These are phyloP conservation scores for Branchinecta lindahli DNA, from an alignment of 1,140 invertebrate species.

Conservation along the genomic window DNA sequence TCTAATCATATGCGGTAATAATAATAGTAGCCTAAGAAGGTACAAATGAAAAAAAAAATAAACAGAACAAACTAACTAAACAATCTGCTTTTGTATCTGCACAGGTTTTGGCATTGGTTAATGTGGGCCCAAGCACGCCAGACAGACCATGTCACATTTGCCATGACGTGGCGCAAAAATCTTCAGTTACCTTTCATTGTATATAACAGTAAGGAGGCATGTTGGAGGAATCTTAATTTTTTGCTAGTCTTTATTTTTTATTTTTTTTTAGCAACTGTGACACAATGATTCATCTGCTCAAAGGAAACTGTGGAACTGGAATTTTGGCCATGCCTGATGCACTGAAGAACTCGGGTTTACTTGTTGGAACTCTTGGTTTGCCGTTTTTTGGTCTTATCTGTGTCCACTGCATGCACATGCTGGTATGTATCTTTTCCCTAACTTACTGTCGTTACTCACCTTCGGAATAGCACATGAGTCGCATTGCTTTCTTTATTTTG, in stretches of 20 bases:
- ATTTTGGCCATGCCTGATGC: conserved; percentile 72
- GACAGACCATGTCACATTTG: too few species aligned
- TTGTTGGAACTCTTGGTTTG: conserved; percentile 50
- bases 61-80: neutral
- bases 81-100: neutral
- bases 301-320: conserved; percentile 69
- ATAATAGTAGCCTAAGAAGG: too few species aligned
- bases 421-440: conserved; percentile 36
- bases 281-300: conserved; percentile 59
- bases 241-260: conserved; percentile 6
- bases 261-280: conserved; percentile 45
- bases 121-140: neutral
- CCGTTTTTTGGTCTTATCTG: conserved; percentile 58
- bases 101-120: neutral
- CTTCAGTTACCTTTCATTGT: neutral
- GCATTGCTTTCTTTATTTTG: too few species aligned
- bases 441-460: neutral
- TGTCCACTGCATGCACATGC: conserved; percentile 73
- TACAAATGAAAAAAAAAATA: too few species aligned
- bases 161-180: neutral
- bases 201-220: neutral
- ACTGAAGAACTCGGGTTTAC: conserved; percentile 58
- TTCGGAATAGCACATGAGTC: too few species aligned
- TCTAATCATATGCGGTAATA: too few species aligned
- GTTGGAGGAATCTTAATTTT: neutral